Conservation (phyloP, 2,797 vertebrate genomes). For the Lepilemur ruficaudatus region DNA sequence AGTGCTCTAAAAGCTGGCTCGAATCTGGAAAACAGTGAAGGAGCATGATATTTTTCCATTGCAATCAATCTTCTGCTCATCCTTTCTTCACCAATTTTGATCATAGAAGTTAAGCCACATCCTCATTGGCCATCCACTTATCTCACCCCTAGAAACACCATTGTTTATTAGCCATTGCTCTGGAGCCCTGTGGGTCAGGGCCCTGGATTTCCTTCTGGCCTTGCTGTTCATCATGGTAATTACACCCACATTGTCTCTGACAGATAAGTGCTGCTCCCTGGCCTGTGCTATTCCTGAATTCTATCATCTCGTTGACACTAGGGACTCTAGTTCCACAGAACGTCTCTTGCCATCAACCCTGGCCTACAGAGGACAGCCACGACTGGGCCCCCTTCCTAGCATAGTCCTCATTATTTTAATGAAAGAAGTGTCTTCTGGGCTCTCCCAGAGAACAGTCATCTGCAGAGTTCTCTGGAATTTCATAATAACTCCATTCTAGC, state of each 20-base stretch:
- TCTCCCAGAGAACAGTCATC: neutral
- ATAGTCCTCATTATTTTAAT: slow-evolving; percentile 13
- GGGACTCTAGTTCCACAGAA: neutral
- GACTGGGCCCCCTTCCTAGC: neutral
- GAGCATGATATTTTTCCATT: neutral
- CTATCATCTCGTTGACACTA: neutral
- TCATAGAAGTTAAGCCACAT: neutral
- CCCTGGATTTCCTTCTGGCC: slow-evolving; percentile 33
- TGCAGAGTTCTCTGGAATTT: slow-evolving; percentile 6
- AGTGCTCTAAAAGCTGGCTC: neutral
- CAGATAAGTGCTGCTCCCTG: slow-evolving; percentile 23
- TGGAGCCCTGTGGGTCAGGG: neutral
- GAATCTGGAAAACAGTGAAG: neutral
- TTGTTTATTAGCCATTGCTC: neutral
- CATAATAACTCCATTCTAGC: neutral
- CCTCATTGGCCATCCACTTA: neutral
- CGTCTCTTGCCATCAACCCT: neutral
- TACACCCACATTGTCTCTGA: slow-evolving; percentile 3
- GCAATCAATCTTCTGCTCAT: neutral
- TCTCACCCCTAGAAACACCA: neutral
- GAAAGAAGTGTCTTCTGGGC: neutral
- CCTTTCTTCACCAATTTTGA: neutral
- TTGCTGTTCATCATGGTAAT: neutral
- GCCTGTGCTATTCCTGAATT: neutral
- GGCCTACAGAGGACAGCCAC: neutral